Base-by-base conservation (phyloP, 2,797 vertebrate genomes). In the Taeniopygia guttata region DNA sequence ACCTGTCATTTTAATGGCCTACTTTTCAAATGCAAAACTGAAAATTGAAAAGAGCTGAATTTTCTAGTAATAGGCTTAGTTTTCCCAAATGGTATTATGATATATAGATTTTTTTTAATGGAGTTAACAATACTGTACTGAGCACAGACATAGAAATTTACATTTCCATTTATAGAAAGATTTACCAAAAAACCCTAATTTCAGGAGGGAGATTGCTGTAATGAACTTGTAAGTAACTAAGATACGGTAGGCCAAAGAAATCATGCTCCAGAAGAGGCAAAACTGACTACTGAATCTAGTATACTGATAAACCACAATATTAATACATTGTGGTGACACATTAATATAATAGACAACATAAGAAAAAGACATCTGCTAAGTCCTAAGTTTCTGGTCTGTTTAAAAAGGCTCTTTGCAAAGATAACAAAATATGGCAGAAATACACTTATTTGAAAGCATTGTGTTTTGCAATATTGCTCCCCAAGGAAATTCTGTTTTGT, bases 1-100 rank as follows among this genome's bases (percentile, higher is more conserved):
- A 38, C 73, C 62, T 89, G 40, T 87, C 93, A 93, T 84, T 92
- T 95, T 93, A 88, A 93, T 93, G 56, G 42, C 55, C 84, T 93
- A 56, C 58, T 95, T 96, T 95, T 93, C 80, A 93, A 95, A 90
- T 74, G 29, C 22, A 91, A 73, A 76, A 75, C 51, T 84, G 67
- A 90, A 96, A 89, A 46, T 46, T 84, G 67, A 93, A 77, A 94
- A 90, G 48, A 81, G 15, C 5, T 78, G 58, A 81, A 88, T 96
- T 88, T 84, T 91, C 74, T 77, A 12, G 34, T 87, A 91, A 91
- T 73, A 81, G 54, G 45, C n/a, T 94, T 92, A 46, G 13, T 94
- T 95, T 89, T 94, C 82, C 86, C 88, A 83, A 90, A 81, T 59
- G 81, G 58, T 46, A 75, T 62, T 89, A 72, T 93, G 62, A 94